These are phyloP conservation scores for Agrypnia vestita DNA, from an alignment of 1,140 invertebrate species.

Conservation along the genomic window DNA sequence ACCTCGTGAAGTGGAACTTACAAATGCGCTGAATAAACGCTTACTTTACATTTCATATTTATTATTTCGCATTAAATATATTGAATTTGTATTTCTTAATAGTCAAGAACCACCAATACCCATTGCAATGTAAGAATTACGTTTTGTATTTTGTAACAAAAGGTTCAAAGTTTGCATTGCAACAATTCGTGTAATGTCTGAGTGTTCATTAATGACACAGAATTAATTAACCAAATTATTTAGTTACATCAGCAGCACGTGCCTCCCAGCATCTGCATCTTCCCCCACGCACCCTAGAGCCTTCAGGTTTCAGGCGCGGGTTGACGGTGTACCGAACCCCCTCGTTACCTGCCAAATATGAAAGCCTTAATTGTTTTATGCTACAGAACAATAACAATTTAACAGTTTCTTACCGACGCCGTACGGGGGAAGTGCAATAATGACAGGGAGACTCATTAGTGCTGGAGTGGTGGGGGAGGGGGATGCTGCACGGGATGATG, in stretches of 20 bases:
- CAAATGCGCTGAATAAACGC: too few species aligned
- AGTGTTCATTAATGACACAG: too few species aligned
- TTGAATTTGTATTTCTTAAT: too few species aligned
- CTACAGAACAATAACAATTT: slow-evolving; percentile 58
- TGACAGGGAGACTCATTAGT: slow-evolving; percentile 18
- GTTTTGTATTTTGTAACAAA: too few species aligned
- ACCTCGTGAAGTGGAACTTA: too few species aligned
- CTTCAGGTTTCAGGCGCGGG: neutral
- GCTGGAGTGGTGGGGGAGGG: neutral
- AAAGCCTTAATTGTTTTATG: slow-evolving; percentile 60
- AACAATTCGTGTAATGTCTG: too few species aligned
- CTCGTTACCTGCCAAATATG: slow-evolving; percentile 58
- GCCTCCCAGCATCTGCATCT: slow-evolving; percentile 1
- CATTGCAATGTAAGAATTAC: too few species aligned
- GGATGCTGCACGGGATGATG: slow-evolving; percentile 7
- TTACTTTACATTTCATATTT: too few species aligned
- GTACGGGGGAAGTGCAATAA: slow-evolving; percentile 28
- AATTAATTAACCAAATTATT: slow-evolving; percentile 1
- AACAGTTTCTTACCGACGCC: slow-evolving; percentile 46
- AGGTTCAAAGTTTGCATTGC: too few species aligned
- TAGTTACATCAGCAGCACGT: slow-evolving; percentile 9
- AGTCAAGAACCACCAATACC: too few species aligned
- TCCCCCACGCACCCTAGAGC: slow-evolving; percentile 11
- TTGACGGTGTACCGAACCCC: slow-evolving; percentile 31
- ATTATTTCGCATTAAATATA: too few species aligned